Conservation (phyloP, 2,797 vertebrate species). For the Sarcophilus harrisii region DNA sequence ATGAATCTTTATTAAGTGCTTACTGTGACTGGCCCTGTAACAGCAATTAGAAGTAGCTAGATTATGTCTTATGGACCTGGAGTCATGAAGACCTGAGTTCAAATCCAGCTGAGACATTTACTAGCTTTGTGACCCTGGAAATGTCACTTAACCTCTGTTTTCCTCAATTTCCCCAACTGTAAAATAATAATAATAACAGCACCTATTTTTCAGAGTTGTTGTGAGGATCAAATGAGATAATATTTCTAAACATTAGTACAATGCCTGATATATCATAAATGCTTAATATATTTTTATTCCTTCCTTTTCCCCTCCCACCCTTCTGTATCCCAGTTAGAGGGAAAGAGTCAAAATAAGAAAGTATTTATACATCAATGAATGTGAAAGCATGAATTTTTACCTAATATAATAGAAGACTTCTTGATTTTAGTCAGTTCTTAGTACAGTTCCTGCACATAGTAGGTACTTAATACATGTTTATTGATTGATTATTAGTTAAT, state of each 20-base stretch:
- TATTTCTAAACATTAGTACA: not conserved
- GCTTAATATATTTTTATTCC: not conserved
- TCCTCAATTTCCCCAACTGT: not conserved
- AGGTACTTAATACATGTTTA: not conserved
- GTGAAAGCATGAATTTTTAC: not conserved
- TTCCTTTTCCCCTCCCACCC: not conserved
- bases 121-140: not conserved
- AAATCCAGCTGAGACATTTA: not conserved
- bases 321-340: not conserved
- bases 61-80: not conserved
- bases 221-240: not conserved
- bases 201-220: not conserved
- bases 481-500: not conserved
- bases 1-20: not conserved
- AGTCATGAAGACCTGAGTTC: not conserved
- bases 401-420: not conserved
- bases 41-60: not conserved
- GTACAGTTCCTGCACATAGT: not conserved
- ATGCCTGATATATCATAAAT: not conserved
- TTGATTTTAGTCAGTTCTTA: not conserved
- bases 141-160: not conserved
- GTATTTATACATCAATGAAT: not conserved
- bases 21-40: not conserved
- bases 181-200: not conserved
- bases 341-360: not conserved